phyloP scores from a whole-genome alignment of 2,888 invertebrate species.

The Spisula subtruncata region DNA sequence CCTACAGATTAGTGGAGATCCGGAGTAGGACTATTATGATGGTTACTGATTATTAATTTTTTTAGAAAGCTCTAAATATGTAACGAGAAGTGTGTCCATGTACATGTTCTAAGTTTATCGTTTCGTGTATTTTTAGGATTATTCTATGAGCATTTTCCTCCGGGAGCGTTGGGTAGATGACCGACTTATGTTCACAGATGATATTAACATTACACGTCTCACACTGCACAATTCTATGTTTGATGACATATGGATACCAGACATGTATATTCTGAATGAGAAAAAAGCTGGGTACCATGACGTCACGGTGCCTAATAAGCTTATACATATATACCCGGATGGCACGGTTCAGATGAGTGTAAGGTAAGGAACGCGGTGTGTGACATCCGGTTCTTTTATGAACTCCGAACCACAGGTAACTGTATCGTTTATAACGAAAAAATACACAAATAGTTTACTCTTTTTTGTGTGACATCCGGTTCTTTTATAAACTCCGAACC shows the following conservation, averaged over 20 bases:
- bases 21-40: no score
- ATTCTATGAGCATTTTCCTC: slow-evolving; percentile 30
- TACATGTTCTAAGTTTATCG: no score
- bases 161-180: slow-evolving; percentile 32
- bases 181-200: neutral
- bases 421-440: no score
- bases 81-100: no score
- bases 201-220: neutral
- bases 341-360: slow-evolving; percentile 13
- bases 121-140: neutral
- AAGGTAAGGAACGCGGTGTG: neutral
- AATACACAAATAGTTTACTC: no score
- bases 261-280: slow-evolving; percentile 28
- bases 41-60: no score
- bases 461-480: no score
- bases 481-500: no score
- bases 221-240: neutral
- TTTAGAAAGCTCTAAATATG: no score
- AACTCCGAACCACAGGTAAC: no score
- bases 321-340: slow-evolving; percentile 23
- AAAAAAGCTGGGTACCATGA: slow-evolving; percentile 20
- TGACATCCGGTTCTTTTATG: no score
- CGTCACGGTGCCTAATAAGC: slow-evolving; percentile 20
- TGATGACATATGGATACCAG: slow-evolving; percentile 18
- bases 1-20: no score